Base-by-base conservation (phyloP, 2,113 vertebrate species). In the Semnornis frantzii region DNA sequence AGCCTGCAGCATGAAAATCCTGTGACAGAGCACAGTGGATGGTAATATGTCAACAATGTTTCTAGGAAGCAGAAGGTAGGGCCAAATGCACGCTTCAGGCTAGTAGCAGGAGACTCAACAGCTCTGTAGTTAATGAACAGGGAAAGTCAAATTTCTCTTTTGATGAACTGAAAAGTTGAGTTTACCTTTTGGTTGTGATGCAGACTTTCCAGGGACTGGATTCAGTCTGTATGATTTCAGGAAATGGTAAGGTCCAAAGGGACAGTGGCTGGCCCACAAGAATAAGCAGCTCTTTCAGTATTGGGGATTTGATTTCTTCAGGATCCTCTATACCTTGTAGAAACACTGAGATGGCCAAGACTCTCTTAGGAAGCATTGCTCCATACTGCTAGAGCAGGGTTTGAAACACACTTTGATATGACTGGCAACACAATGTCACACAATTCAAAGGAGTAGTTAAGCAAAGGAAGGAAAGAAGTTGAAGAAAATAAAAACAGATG, bases 21-120 rank as follows among this genome's bases (percentile, higher is more conserved):
- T 17, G 39, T 50, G 50, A 15, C 8, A 62, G 16, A 2, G 8
- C 44, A 33, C 9, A 1, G 2, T 46, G 50, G 62, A 13, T 54
- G 33, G 23, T 30, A 39, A 44, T 3, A 4, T 24, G 37, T 31
- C 65, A 82, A 44, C 48, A 70, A 4, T 0, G 0, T 7, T 25
- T 24, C 39, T 46, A 24, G 33, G 42, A 62, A 90, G 57, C 42
- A 73, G 79, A 77, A 85, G 42, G 42, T 5, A 86, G n/a, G n/a
- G 58, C 25, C n/a, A 48, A 68, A 60, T 21, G 10, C 3, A 2
- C 15, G 76, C 65, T 90, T 52, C 82, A 81, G 82, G 62, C 37
- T 48, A 75, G 31, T 63, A 89, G 54, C 64, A 63, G 69, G 79
- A 83, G 25, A 68, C 42, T 52, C 4, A 4, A 68, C 65, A 90